Evolutionary conservation across 2,888 invertebrate species (phyloP).

Genomic region (Zhengitettix transpicula): DNA sequence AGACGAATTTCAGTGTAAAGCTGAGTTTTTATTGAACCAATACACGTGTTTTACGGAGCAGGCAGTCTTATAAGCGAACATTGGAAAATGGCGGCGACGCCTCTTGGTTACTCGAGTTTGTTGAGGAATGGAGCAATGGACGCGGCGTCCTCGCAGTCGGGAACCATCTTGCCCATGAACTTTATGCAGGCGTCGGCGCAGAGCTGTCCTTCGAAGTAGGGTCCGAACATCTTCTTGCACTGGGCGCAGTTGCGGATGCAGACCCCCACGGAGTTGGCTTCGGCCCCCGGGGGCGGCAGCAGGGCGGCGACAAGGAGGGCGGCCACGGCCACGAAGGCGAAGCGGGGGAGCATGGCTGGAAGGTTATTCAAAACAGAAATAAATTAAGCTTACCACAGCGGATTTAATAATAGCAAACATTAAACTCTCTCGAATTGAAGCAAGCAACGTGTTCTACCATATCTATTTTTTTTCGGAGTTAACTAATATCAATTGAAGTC

Average conservation of each 20-base stretch:
- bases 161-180: conserved; percentile 65
- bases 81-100: background rate
- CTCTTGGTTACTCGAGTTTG: conserved; percentile 27
- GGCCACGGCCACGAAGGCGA: background rate
- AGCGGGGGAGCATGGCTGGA: too few species aligned
- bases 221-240: conserved; percentile 76
- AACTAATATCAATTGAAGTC: too few species aligned
- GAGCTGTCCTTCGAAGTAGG: conserved; percentile 69
- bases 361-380: too few species aligned
- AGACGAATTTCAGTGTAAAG: too few species aligned
- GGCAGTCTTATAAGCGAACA: background rate
- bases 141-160: conserved; percentile 68
- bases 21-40: too few species aligned
- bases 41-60: too few species aligned
- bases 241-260: conserved; percentile 79
- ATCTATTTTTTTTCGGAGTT: too few species aligned
- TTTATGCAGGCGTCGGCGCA: conserved; percentile 75
- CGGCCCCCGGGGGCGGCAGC: background rate
- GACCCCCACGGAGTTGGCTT: conserved; percentile 29
- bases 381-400: too few species aligned
- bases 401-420: too few species aligned
- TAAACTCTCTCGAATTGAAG: too few species aligned
- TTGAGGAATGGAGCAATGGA: conserved; percentile 66
- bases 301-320: background rate
- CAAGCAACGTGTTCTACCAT: too few species aligned